These are phyloP conservation scores for Dioctria linearis DNA, from an alignment of 2,888 invertebrate genomes.

Conservation along the genomic window DNA sequence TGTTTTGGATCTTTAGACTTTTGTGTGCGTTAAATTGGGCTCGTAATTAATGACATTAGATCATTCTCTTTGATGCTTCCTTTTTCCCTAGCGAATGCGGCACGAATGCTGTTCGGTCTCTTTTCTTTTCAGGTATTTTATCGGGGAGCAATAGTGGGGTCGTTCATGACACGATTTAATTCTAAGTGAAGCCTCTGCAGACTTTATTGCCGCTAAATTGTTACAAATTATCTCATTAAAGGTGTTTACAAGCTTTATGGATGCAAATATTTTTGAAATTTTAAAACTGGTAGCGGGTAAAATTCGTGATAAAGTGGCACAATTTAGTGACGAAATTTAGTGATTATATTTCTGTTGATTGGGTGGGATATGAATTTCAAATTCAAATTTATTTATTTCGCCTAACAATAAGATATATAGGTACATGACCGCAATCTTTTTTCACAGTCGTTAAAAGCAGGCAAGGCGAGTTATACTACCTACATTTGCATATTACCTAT, in stretches of 20 bases:
- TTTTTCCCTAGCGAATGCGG: constrained; percentile 2
- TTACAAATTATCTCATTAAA: constrained; percentile 57
- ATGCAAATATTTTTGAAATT: constrained; percentile 36
- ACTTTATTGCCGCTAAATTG: constrained; percentile 56
- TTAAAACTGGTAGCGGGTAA: constrained; percentile 29
- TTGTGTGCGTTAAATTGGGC: constrained; percentile 63
- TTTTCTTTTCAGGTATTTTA: neutral
- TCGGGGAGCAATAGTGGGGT: constrained; percentile 3
- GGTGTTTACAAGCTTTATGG: constrained; percentile 30
- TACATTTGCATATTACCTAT: no score
- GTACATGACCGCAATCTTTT: no score
- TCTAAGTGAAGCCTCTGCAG: constrained; percentile 5
- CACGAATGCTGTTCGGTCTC: neutral
- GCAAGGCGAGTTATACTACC: no score
- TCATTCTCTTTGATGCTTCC: constrained; percentile 43
- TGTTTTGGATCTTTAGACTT: constrained; percentile 50
- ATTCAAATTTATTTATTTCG: no score
- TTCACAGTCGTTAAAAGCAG: no score
- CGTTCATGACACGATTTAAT: neutral
- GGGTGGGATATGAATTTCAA: no score
- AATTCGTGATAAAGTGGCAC: neutral
- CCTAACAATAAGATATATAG: no score
- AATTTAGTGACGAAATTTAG: neutral
- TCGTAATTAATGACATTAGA: constrained; percentile 62
- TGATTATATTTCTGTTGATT: no score